These are phyloP conservation scores for Lycopodina hypogea DNA, from an alignment of 37 sponge, comb jelly and placozoan genomes.

Conservation along the genomic window DNA sequence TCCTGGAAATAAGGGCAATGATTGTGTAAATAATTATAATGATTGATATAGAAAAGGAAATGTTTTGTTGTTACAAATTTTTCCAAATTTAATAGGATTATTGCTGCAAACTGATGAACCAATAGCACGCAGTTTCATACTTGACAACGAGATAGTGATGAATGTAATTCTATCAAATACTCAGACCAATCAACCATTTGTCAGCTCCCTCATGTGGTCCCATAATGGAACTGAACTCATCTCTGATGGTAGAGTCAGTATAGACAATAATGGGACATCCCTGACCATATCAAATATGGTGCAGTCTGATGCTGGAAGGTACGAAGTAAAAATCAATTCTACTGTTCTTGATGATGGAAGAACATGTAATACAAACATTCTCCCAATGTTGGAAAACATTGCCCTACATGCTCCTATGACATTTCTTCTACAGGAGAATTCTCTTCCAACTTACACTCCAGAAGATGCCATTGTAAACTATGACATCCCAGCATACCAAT, in stretches of 20 bases:
- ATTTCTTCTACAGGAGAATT: background rate
- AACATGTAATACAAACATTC: background rate
- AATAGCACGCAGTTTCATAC: too few relatives aligned
- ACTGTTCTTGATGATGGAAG: background rate
- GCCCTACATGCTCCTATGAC: background rate
- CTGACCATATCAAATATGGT: background rate
- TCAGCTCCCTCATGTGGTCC: background rate
- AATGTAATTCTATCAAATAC: too few relatives aligned
- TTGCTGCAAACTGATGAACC: too few relatives aligned
- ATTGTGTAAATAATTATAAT: too few relatives aligned
- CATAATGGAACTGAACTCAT: background rate
- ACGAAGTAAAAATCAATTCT: slow-evolving; percentile 4
- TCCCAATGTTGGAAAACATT: background rate
- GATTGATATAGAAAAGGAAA: too few relatives aligned
- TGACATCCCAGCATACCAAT: background rate
- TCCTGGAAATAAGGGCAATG: too few relatives aligned
- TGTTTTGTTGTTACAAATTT: too few relatives aligned
- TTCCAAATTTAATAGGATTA: too few relatives aligned
- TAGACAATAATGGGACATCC: background rate
- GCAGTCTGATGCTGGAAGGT: background rate
- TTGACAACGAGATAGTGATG: too few relatives aligned
- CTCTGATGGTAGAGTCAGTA: background rate
- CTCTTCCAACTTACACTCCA: background rate
- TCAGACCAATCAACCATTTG: background rate
- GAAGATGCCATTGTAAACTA: background rate